Conservation (phyloP, 2,888 invertebrate species). For the Dendrolimus houi region DNA sequence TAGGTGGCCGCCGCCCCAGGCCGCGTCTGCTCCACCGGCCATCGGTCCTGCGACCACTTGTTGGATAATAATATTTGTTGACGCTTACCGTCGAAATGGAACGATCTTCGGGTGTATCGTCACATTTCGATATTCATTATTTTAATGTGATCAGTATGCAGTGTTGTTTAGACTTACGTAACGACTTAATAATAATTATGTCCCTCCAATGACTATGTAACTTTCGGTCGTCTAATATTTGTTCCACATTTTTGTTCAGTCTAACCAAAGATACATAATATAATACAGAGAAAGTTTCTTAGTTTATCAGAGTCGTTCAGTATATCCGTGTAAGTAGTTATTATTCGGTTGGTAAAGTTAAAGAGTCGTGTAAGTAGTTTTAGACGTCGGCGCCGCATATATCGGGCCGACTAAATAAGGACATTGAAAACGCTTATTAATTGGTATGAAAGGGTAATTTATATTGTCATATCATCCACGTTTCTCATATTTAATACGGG, state of each 20-base stretch:
- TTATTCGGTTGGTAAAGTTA: constrained; percentile 65
- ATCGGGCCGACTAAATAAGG: constrained; percentile 68
- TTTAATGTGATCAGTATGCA: constrained; percentile 68
- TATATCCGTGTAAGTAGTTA: constrained; percentile 67
- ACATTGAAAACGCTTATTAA: constrained; percentile 77
- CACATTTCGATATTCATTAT: constrained; percentile 65
- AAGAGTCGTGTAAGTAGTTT: constrained; percentile 65
- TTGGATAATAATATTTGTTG: constrained; percentile 68
- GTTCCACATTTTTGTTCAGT: constrained; percentile 65
- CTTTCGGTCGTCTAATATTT: constrained; percentile 67
- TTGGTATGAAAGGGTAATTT: constrained; percentile 78
- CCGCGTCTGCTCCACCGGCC: constrained; percentile 4
- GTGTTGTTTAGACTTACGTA: constrained; percentile 73
- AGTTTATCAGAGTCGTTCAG: constrained; percentile 54
- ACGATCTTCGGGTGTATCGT: constrained; percentile 55
- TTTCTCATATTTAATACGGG: constrained; percentile 77
- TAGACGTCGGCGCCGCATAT: constrained; percentile 60
- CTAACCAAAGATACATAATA: constrained; percentile 69
- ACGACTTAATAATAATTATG: constrained; percentile 62
- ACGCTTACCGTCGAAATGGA: constrained; percentile 69
- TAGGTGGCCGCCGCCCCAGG: neutral
- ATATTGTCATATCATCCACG: constrained; percentile 77
- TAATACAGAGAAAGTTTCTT: constrained; percentile 28
- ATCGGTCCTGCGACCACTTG: constrained; percentile 19
- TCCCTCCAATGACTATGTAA: constrained; percentile 73